Evolutionary conservation across 2,888 invertebrate genomes (phyloP), one percentile per base, ranked within the genome.

Genomic region (Tipula vernalis): DNA sequence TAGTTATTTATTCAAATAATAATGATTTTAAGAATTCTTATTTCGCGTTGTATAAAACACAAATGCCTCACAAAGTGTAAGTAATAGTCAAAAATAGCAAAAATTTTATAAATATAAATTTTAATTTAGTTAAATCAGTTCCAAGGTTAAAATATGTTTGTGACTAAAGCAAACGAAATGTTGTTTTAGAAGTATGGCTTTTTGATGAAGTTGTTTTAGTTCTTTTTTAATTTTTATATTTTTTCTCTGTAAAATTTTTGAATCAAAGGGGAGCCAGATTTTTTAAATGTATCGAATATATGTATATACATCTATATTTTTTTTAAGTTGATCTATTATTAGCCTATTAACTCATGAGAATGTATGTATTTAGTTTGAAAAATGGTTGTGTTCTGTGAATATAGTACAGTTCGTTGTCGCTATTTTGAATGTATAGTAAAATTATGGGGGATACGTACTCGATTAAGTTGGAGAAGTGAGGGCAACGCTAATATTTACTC

Each of bases 111-210:
- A 28, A 28, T 28, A 28, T 28, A 71, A 71, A 71, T 28, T 71
- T 71, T 71, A 71, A 71, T 71, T 71, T 71, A 71, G 71, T 71
- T 71, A 71, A 71, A 71, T 71, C 71, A 71, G 71, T 71, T 71
- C 71, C 71, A 71, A 71, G 71, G 71, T 71, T 71, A 71, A 28
- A 71, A 71, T 71, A 28, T 71, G 71, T 71, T 28, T 71, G 71
- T 71, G 71, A 71, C 71, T 71, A 71, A 71, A 71, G 71, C 28
- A 71, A 71, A 28, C 71, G 28, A 71, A 71, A 71, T 71, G 71
- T 71, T 71, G 71, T 71, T 71, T 71, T 71, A 71, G 71, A 71
- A 71, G 71, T 71, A 71, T 71, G 71, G 71, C 71, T 71, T 71
- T 57, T 71, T 71, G 71, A 71, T 71, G 71, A 71, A 28, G 71